These are phyloP conservation scores for Sphyrna mokarran DNA, from an alignment of 2,113 vertebrate species.

Conservation along the genomic window DNA sequence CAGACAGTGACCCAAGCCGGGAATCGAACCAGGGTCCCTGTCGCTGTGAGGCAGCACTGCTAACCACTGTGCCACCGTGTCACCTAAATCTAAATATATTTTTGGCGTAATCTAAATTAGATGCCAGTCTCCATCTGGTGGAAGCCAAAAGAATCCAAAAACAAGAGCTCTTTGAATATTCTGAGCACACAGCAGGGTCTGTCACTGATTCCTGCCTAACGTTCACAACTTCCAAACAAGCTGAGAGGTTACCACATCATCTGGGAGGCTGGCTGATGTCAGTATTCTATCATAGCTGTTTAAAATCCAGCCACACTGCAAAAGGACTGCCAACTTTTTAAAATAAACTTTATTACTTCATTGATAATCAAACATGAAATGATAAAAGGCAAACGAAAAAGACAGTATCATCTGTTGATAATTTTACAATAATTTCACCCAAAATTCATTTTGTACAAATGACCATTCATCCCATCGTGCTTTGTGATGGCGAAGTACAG, in stretches of 20 bases:
- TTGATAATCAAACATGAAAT: conserved; percentile 8
- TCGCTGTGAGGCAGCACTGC: no score
- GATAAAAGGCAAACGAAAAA: neutral
- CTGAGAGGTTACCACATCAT: neutral
- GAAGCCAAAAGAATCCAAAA: neutral
- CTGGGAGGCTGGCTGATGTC: neutral
- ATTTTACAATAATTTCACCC: conserved; percentile 23
- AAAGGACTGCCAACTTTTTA: neutral
- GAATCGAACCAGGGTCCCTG: no score
- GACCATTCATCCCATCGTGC: neutral
- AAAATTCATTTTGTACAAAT: neutral
- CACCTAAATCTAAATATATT: neutral
- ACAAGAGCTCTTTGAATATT: neutral
- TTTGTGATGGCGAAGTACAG: neutral
- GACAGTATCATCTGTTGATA: neutral
- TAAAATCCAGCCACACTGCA: neutral
- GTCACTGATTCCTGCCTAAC: neutral
- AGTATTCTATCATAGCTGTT: neutral
- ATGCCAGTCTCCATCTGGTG: neutral
- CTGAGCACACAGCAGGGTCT: neutral
- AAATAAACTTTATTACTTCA: conserved; percentile 28
- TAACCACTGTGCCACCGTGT: no score
- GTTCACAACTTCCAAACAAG: neutral
- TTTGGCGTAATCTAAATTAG: no score
- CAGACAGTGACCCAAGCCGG: no score